Conservation (phyloP, 2,113 vertebrate species). For the Urocynchramus pylzowi region DNA sequence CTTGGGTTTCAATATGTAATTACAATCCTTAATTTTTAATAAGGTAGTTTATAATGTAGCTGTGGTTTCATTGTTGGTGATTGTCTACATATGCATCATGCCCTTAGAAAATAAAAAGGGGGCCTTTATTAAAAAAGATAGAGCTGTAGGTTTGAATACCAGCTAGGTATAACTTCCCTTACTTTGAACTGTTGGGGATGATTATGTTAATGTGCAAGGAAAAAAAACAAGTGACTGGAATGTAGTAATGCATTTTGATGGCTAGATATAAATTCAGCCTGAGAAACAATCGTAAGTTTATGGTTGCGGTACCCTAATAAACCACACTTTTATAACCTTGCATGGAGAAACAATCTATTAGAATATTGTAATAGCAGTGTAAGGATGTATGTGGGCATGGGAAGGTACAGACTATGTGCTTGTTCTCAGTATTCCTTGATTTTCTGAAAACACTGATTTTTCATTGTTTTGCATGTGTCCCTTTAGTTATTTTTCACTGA, state of each 20-base stretch:
- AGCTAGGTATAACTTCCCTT: neutral
- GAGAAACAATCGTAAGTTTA: neutral
- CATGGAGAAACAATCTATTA: neutral
- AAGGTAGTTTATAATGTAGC: neutral
- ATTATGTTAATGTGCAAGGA: neutral
- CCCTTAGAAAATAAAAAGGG: neutral
- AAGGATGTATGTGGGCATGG: neutral
- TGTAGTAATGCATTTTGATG: slow-evolving; percentile 1
- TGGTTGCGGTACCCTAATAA: slow-evolving; percentile 10
- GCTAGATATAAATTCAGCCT: slow-evolving; percentile 8
- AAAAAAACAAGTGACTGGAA: neutral
- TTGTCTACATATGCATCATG: neutral
- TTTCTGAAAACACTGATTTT: neutral
- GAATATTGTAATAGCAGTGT: neutral
- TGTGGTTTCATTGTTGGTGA: neutral
- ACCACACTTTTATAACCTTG: slow-evolving; percentile 30
- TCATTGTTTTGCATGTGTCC: neutral
- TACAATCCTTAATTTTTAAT: slow-evolving; percentile 21
- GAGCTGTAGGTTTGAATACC: neutral
- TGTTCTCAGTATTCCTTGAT: neutral
- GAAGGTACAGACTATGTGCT: neutral
- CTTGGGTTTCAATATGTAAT: neutral
- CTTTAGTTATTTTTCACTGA: neutral
- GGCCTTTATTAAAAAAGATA: neutral
- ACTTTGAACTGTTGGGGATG: neutral